Percentiles rank a stretch among this genome's conserved stretches.
These are phyloP conservation scores for Drosophila fungiperda DNA, from an alignment of 2,888 invertebrate species.

Conservation along the genomic window DNA sequence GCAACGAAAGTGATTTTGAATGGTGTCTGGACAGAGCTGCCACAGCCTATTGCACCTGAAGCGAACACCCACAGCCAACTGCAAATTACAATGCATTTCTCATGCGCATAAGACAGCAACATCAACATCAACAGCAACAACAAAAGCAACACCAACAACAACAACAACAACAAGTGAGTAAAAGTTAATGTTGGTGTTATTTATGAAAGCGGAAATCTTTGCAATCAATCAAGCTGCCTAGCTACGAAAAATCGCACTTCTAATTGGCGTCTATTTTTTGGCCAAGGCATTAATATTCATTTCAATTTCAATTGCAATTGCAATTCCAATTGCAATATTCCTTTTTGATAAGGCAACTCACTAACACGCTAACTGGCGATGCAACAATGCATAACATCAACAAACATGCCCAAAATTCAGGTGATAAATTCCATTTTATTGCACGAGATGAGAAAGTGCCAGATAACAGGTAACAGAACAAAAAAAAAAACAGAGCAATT, in stretches of 20 bases:
- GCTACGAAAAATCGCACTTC: slow-evolving; percentile 34
- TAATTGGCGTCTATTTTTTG: slow-evolving; percentile 14
- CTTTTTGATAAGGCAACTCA: not conserved
- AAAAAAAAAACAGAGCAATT: not conserved
- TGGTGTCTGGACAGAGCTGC: not conserved
- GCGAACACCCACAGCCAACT: slow-evolving; percentile 41
- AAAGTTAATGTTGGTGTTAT: slow-evolving; percentile 57
- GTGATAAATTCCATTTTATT: not conserved
- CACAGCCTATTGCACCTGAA: slow-evolving; percentile 17
- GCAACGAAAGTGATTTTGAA: slow-evolving; percentile 64
- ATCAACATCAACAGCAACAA: slow-evolving; percentile 8
- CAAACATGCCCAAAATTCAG: slow-evolving; percentile 3
- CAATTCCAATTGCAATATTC: not conserved
- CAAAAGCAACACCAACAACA: slow-evolving; percentile 2
- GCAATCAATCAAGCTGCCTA: slow-evolving; percentile 67
- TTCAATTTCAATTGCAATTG: not conserved
- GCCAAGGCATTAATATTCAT: slow-evolving; percentile 7
- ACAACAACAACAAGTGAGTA: slow-evolving; percentile 43
- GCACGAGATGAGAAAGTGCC: slow-evolving; percentile 7
- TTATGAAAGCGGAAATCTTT: slow-evolving; percentile 78
- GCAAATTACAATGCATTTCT: slow-evolving; percentile 33
- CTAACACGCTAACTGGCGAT: slow-evolving; percentile 32
- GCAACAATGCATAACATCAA: slow-evolving; percentile 41
- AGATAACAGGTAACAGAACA: slow-evolving; percentile 8
- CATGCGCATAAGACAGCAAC: slow-evolving; percentile 33